Evolutionary conservation across 2,888 invertebrate species (phyloP), one percentile per base, ranked within the genome.

Genomic region (Keiferia lycopersicella): DNA sequence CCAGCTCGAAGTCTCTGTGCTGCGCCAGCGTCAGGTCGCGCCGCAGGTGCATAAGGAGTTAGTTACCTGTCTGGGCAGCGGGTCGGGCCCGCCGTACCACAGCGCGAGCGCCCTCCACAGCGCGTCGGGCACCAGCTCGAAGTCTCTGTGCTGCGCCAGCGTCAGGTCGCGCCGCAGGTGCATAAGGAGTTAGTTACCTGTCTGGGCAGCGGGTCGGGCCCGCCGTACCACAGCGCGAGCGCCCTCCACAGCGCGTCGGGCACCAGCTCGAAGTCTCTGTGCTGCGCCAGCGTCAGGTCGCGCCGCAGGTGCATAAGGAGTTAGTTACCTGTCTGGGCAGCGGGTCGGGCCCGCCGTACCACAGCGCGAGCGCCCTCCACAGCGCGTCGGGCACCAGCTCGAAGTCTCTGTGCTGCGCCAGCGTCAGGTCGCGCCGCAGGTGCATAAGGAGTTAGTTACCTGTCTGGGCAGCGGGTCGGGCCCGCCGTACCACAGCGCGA

Each of bases 211-310:
- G 97, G 95, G 66, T 94, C 86, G 3, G 95, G 95, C 11, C 95
- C 94, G 26, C 96, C 96, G 87, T 96, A 96, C 98, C 98, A 98
- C 69, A 95, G 93, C 67, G 95, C 95, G 14, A 98, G 84, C 0
- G 97, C 97, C 68, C 96, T 94, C 98, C 98, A 98, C 70, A 98
- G 88, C 56, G 96, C 94, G 78, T 97, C 97, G 0, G 97, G 97
- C 61, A 98, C 93, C 58, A 97, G 90, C 87, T 96, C 96, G 89
- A 97, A 98, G 92, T 98, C 97, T 65, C 95, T 92, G 71, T 94
- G 95, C 79, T 96, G 94, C n/a, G 94, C 93, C 65, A 97, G 88
- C 48, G 95, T 94, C 30, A 94, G 93, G 84, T 96, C 95, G 48
- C 94, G 92, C 69, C 95, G 95, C 67, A 98, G 89, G 16, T 45